Base-by-base conservation (phyloP, 1,140 invertebrate genomes). In the Zaprionus kolodkinae region DNA sequence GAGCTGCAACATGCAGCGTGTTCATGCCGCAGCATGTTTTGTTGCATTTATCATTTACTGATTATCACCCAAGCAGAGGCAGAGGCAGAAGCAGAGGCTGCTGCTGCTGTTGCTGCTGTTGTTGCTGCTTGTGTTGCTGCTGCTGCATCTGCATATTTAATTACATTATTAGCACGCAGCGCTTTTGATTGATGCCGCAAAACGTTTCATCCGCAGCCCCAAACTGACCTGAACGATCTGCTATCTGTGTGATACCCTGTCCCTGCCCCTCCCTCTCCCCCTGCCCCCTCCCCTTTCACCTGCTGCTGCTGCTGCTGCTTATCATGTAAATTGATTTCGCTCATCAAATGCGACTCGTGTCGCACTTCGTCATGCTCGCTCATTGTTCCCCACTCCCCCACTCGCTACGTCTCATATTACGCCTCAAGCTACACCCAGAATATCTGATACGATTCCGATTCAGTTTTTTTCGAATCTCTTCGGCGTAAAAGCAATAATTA, bases 41-140 rank as follows among this genome's bases (percentile, higher is more conserved):
- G 78, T 85, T 89, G 83, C 83, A 89, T 88, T 88, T 88, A 88
- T 88, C 85, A 88, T 88, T 88, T 73, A 89, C 85, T 89, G 85
- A 89, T 88, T 88, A 89, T 88, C 85, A 78, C 85, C 72, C 75
- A n/a, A 12, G 73, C 65, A 54, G 55, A 15, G 7, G 38, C 38
- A 40, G 38, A 21, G 1, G 21, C 2, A 3, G 3, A n/a, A n/a
- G n/a, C n/a, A n/a, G n/a, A n/a, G n/a, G 36, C 48, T 63, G 66
- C 45, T 66, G 69, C 40, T 40, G 52, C 21, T 30, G 54, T 11
- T 0, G 25, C 33, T 27, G 25, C 45, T 35, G 9, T 10, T 50
- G 21, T 40, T 12, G 57, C 40, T 57, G 67, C 60, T 60, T 43
- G 52, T 30, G 50, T 36, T 59, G 64, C 21, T 21, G 21, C 21